phyloP scores from a whole-genome alignment of 2,797 vertebrate genomes.

The Platyrinchus mystaceus region DNA sequence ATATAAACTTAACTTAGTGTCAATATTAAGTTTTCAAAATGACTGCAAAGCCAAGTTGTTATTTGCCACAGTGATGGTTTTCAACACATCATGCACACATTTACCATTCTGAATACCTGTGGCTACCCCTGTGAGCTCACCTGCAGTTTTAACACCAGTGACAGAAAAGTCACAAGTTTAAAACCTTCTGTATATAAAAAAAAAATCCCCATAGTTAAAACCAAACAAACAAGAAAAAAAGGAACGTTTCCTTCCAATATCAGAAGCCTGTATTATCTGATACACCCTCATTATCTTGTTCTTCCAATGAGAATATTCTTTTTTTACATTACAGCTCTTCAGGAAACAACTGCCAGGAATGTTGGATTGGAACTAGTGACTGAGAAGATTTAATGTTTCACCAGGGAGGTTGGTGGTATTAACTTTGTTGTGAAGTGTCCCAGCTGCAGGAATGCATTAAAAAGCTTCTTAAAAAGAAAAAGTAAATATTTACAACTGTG shows the following conservation, averaged over 20 bases:
- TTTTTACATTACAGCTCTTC: neutral
- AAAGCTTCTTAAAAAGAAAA: neutral
- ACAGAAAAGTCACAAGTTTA: neutral
- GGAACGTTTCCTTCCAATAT: neutral
- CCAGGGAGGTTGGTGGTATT: neutral
- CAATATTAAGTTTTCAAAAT: neutral
- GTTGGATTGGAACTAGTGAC: neutral
- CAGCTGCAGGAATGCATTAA: neutral
- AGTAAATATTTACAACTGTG: constrained; percentile 16
- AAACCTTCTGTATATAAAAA: neutral
- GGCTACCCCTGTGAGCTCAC: neutral
- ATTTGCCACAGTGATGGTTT: neutral
- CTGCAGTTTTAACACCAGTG: neutral
- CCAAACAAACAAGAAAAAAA: neutral
- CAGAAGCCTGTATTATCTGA: neutral
- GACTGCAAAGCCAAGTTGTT: neutral
- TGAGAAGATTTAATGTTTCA: neutral
- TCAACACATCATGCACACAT: neutral
- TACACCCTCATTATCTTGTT: neutral
- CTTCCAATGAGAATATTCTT: neutral
- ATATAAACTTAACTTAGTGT: neutral
- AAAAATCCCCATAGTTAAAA: neutral
- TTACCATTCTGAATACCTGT: neutral
- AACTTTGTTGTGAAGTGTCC: neutral
- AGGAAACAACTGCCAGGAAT: neutral